Conservation (phyloP, 2,888 invertebrate genomes). For the Polyploca ridens region DNA sequence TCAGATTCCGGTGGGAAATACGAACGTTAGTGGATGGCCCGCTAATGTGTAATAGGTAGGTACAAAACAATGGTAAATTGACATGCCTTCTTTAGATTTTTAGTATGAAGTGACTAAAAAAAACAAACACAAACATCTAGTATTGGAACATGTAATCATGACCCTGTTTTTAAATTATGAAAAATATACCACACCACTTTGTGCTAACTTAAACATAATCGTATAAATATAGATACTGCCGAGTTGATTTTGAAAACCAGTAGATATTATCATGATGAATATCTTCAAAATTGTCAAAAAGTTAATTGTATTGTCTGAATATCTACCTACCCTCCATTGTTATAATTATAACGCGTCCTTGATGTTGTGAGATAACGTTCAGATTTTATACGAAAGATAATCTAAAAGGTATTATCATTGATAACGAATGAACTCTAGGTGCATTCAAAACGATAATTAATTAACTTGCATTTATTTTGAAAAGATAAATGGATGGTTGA, state of each 20-base stretch:
- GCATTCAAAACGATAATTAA: not conserved
- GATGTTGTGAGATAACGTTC: not conserved
- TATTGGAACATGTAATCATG: not conserved
- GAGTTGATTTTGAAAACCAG: not conserved
- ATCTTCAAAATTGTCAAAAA: not conserved
- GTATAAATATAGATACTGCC: not conserved
- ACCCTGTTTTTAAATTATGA: not conserved
- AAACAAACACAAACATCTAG: too few relatives aligned
- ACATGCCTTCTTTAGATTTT: too few relatives aligned
- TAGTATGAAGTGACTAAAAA: too few relatives aligned
- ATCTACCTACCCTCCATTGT: not conserved
- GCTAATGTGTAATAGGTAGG: too few relatives aligned
- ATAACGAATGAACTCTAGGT: not conserved
- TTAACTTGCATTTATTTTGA: too few relatives aligned
- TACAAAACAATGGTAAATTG: too few relatives aligned
- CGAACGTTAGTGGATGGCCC: too few relatives aligned
- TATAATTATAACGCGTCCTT: not conserved
- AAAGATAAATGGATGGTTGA: too few relatives aligned
- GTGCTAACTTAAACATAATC: not conserved
- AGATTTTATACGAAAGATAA: not conserved
- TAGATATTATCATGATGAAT: not conserved
- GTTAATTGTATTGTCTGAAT: not conserved
- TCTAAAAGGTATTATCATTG: not conserved
- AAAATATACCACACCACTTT: not conserved
- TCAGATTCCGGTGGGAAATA: too few relatives aligned